A percentile compares a stretch with the other conserved stretches of the same genome.
These are phyloP conservation scores for Grapholita molesta DNA, from an alignment of 1,140 invertebrate genomes.

Conservation along the genomic window DNA sequence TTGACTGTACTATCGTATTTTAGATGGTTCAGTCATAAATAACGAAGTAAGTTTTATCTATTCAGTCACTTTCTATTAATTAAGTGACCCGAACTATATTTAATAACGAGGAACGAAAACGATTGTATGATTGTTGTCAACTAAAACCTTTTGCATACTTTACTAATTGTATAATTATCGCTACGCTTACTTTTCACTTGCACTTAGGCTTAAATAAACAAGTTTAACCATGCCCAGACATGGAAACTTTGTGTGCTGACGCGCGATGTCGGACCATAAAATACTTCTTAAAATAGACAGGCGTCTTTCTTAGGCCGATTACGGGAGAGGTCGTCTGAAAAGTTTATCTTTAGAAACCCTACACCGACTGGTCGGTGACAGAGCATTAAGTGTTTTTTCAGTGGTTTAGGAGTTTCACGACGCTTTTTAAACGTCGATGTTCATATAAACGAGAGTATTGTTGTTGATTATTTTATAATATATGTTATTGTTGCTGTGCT, in stretches of 20 bases:
- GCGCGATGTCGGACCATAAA: neutral
- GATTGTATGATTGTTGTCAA: neutral
- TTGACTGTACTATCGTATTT: too few relatives aligned
- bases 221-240: neutral
- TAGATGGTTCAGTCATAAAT: too few relatives aligned
- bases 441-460: neutral
- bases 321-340: neutral
- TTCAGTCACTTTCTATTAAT: neutral
- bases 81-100: neutral
- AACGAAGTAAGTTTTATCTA: neutral
- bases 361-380: neutral
- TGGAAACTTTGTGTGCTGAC: neutral
- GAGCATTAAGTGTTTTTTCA: neutral
- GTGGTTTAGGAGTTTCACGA: neutral
- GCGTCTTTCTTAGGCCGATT: neutral
- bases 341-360: conserved; percentile 9
- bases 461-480: too few relatives aligned
- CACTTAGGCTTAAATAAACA: too few relatives aligned
- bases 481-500: too few relatives aligned
- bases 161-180: neutral
- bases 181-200: too few relatives aligned
- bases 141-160: too few relatives aligned
- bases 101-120: neutral
- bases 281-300: neutral
- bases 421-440: neutral